Conservation (phyloP, 2,113 vertebrate species). For the Vireo altiloquus region DNA sequence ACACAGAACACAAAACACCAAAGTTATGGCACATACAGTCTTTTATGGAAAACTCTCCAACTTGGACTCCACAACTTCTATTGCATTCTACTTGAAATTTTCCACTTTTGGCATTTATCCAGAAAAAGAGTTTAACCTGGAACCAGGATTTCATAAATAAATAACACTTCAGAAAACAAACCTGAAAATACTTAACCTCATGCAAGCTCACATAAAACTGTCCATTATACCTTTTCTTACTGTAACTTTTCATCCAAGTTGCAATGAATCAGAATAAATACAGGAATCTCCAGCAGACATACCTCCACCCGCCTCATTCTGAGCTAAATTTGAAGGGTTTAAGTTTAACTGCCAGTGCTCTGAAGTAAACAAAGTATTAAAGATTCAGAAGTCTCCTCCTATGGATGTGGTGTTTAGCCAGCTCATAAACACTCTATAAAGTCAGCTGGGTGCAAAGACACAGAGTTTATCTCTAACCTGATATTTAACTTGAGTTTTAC, state of each 20-base stretch:
- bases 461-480: fast-evolving
- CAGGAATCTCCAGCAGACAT: not conserved
- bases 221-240: fast-evolving
- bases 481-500: not conserved
- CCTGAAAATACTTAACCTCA: not conserved
- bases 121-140: not conserved
- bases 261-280: not conserved
- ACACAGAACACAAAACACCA: not conserved
- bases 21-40: not conserved
- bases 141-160: not conserved
- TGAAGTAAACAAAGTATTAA: not conserved
- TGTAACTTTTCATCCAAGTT: not conserved
- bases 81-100: not conserved
- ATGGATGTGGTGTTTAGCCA: not conserved
- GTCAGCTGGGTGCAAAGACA: not conserved
- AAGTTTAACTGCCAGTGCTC: not conserved
- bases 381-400: not conserved
- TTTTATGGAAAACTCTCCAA: not conserved
- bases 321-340: not conserved
- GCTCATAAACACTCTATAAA: not conserved
- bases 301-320: not conserved
- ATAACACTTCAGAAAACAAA: not conserved
- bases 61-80: not conserved
- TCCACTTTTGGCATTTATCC: not conserved
- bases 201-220: not conserved